phyloP scores from a whole-genome alignment of 2,888 invertebrate species.

The Dorcus hopei region DNA sequence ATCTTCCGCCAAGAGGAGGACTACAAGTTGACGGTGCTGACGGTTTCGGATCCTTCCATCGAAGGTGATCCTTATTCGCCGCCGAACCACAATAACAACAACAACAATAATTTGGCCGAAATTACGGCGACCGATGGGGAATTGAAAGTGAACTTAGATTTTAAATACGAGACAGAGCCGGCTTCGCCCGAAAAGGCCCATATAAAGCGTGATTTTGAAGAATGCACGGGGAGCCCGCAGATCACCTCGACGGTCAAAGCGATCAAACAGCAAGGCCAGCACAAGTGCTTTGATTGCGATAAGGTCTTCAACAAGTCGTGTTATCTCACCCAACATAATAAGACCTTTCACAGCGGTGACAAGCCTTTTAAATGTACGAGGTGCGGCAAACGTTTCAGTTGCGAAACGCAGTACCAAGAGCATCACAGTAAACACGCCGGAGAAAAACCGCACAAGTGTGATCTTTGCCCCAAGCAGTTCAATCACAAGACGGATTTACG shows the following conservation, averaged over 20 bases:
- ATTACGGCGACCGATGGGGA: slow-evolving; percentile 27
- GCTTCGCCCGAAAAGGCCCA: slow-evolving; percentile 42
- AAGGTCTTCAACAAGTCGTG: slow-evolving; percentile 83
- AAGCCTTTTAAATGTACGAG: slow-evolving; percentile 81
- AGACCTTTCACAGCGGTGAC: slow-evolving; percentile 82
- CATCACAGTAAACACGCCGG: slow-evolving; percentile 77
- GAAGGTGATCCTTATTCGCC: slow-evolving; percentile 18
- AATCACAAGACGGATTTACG: slow-evolving; percentile 88
- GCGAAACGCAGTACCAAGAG: slow-evolving; percentile 66
- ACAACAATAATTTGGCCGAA: slow-evolving; percentile 22
- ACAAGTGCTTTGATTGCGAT: slow-evolving; percentile 78
- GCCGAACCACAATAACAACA: slow-evolving; percentile 22
- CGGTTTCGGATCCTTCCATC: slow-evolving; percentile 41
- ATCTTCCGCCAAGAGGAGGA: slow-evolving; percentile 30
- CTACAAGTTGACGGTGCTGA: slow-evolving; percentile 49
- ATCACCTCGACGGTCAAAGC: slow-evolving; percentile 39
- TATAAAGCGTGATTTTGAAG: slow-evolving; percentile 42
- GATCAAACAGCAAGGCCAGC: slow-evolving; percentile 37
- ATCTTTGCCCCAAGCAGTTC: slow-evolving; percentile 81
- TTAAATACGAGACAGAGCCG: slow-evolving; percentile 37
- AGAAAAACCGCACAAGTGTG: slow-evolving; percentile 84
- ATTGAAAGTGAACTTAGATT: slow-evolving; percentile 8
- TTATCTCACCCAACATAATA: slow-evolving; percentile 87
- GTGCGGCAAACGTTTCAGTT: slow-evolving; percentile 81
- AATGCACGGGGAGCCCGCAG: slow-evolving; percentile 35